Conservation (phyloP, 2,888 invertebrate species). For the Galerucella calmariensis region DNA sequence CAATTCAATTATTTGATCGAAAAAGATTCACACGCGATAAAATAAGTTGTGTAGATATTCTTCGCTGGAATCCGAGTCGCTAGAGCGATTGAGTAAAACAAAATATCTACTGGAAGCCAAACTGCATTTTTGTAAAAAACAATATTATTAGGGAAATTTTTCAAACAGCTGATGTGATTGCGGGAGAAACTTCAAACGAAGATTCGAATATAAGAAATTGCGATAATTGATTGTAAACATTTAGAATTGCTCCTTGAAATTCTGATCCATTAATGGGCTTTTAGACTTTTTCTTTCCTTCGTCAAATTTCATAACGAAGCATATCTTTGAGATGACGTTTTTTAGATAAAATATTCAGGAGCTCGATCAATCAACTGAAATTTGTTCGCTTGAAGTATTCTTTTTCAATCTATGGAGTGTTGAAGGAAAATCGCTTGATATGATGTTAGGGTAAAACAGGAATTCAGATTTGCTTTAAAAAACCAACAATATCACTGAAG, state of each 20-base stretch:
- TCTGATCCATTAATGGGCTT: constrained; percentile 2
- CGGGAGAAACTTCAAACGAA: background rate
- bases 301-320: background rate
- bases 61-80: constrained; percentile 44
- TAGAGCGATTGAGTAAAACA: constrained; percentile 62
- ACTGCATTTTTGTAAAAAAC: constrained; percentile 46
- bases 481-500: no score
- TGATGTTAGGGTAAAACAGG: no score
- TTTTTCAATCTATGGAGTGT: background rate
- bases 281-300: background rate
- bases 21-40: background rate
- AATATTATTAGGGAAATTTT: constrained; percentile 2
- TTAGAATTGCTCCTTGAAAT: background rate
- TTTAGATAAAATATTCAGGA: background rate
- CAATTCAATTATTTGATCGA: no score
- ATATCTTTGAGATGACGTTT: constrained; percentile 1
- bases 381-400: background rate
- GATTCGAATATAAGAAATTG: background rate
- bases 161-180: constrained; percentile 15
- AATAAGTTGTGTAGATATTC: constrained; percentile 50
- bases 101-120: constrained; percentile 55
- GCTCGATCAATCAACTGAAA: background rate
- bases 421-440: background rate
- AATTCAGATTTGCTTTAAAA: no score
- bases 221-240: constrained; percentile 12